Base-by-base conservation (phyloP, 2,888 invertebrate genomes). In the Agelastica alni region DNA sequence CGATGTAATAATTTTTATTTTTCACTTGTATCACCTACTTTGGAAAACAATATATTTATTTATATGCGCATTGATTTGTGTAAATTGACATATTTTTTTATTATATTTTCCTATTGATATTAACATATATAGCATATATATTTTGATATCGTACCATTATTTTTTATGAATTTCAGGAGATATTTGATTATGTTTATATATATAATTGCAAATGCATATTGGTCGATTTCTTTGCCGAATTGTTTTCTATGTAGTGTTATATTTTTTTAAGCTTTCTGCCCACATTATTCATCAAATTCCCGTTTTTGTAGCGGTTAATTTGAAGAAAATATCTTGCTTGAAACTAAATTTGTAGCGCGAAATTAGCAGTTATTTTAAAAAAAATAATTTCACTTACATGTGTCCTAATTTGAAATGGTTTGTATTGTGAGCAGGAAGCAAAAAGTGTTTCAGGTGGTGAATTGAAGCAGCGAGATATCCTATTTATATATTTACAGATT, bases 401-500 rank as follows among this genome's bases (percentile, higher is more conserved):
- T 28, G 5, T 28, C 7, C n/a, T 4, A 28, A 28, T 28, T 9
- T 2, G 28, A 10, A 12, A 28, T 5, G 9, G 4, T 14, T 14
- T 14, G 3, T n/a, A 1, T 6, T 60, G 56, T 58, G 54, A 56
- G 54, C 59, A 59, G 59, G 42, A 57, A 53, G 45, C 48, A 18
- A 45, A 46, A 48, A 53, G 58, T 67, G 45, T 53, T 70, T 36
- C 69, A 70, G 67, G 68, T 58, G 64, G 61, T 62, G 60, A 60
- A n/a, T 56, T 65, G 66, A 58, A 63, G 69, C 70, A 66, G 70
- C 66, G 65, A 68, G 68, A 71, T 72, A 71, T 73, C 70, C 71
- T 71, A 70, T 68, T 70, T 75, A 64, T 72, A 65, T 75, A 70
- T 74, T 75, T 75, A 68, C 74, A 75, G 75, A 74, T 75, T 71